phyloP scores from a whole-genome alignment of 2,113 vertebrate species.

The Varanus salvator region DNA sequence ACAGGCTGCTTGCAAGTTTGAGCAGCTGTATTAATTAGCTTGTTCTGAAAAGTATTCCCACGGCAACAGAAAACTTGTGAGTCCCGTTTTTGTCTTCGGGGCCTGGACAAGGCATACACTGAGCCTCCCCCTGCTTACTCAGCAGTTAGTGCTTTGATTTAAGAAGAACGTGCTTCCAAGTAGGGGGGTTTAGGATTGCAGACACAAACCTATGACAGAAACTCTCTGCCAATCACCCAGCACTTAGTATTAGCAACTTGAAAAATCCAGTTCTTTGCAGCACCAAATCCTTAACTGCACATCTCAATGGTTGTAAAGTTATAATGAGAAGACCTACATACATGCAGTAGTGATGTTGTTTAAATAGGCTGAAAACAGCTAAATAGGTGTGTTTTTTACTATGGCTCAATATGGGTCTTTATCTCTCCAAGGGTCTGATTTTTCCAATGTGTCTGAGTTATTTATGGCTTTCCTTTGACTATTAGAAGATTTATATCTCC shows the following conservation, averaged over 20 bases:
- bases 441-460: slow-evolving; percentile 13
- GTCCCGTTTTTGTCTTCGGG: not conserved
- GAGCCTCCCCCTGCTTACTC: not conserved
- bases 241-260: not conserved
- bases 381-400: slow-evolving; percentile 2
- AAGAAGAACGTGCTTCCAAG: not conserved
- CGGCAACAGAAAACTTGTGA: too few species aligned
- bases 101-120: not conserved
- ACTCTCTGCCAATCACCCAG: too few species aligned
- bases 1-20: not conserved
- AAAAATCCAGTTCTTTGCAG: not conserved
- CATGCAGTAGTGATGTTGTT: not conserved
- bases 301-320: not conserved
- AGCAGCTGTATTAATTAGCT: not conserved
- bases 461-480: slow-evolving; percentile 10
- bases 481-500: not conserved
- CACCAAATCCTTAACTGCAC: not conserved
- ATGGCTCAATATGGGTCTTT: not conserved
- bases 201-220: not conserved
- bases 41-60: not conserved
- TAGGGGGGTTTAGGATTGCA: not conserved
- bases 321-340: not conserved
- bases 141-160: not conserved
- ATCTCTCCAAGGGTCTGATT: not conserved
- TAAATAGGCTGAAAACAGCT: not conserved